Evolutionary conservation across 1,140 invertebrate genomes (phyloP).

Genomic region (Littorina saxatilis): DNA sequence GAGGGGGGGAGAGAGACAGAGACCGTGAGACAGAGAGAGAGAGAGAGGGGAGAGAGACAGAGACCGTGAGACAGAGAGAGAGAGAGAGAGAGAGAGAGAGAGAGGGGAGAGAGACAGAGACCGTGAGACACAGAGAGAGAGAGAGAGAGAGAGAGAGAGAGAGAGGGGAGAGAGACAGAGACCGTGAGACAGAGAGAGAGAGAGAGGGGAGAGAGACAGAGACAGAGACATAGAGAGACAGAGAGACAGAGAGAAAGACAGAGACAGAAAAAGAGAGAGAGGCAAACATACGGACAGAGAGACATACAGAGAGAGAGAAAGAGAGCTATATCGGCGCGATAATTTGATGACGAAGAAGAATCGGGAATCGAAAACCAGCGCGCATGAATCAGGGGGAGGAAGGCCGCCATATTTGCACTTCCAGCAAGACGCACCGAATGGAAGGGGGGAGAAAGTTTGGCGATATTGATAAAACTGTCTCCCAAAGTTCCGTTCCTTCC

Average conservation of each 20-base stretch:
- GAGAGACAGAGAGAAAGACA: background rate
- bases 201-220: background rate
- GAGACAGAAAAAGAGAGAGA: background rate
- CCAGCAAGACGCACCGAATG: background rate
- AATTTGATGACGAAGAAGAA: constrained; percentile 14
- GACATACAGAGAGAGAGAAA: background rate
- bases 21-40: background rate
- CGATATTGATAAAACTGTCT: constrained; percentile 28
- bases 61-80: no score
- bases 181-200: no score
- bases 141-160: background rate
- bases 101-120: background rate
- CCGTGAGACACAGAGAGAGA: background rate
- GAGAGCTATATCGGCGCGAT: background rate
- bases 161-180: no score
- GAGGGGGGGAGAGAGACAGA: background rate
- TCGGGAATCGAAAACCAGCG: background rate
- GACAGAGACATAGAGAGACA: background rate
- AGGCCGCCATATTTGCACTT: constrained; percentile 13
- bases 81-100: background rate
- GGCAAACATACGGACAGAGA: background rate
- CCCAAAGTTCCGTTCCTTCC: background rate
- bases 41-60: no score
- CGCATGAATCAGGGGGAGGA: background rate
- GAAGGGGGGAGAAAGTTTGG: constrained; percentile 21